Percentiles rank a stretch among this genome's conserved stretches.
Conservation (phyloP, 2,797 vertebrate genomes). For the Psittacula derbiana region DNA sequence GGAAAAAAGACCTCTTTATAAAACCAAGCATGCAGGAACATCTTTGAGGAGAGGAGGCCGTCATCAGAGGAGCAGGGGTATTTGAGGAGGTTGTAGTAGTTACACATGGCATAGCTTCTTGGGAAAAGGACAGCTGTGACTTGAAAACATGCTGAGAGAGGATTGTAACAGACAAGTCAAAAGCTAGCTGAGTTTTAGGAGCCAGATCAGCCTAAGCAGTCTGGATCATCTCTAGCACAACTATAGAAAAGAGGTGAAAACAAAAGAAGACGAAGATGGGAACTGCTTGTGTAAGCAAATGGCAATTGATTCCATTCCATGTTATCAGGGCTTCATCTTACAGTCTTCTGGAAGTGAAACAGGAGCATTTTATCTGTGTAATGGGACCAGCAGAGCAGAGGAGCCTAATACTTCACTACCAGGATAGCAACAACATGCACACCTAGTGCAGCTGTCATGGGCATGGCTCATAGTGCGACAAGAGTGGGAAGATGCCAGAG, state of each 20-base stretch:
- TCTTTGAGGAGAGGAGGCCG: not conserved
- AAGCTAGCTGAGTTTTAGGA: not conserved
- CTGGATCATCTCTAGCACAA: not conserved
- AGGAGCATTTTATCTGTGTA: not conserved
- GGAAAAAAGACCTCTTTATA: not conserved
- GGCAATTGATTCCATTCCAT: not conserved
- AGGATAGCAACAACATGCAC: not conserved
- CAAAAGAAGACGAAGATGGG: not conserved
- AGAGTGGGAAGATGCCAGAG: not conserved
- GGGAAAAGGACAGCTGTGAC: fast-evolving
- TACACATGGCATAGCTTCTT: not conserved
- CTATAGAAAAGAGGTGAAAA: not conserved
- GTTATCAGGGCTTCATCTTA: not conserved
- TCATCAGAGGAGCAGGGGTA: not conserved
- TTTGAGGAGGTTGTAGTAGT: not conserved
- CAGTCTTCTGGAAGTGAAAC: not conserved
- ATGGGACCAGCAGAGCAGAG: not conserved
- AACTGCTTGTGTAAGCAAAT: not conserved
- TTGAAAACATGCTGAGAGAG: not conserved
- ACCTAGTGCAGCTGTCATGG: not conserved
- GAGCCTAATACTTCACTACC: not conserved
- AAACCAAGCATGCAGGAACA: fast-evolving
- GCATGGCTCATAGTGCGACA: not conserved
- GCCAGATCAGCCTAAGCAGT: not conserved
- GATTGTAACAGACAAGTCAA: not conserved